phyloP scores from a whole-genome alignment of 2,797 vertebrate species.

The Merluccius polli region DNA sequence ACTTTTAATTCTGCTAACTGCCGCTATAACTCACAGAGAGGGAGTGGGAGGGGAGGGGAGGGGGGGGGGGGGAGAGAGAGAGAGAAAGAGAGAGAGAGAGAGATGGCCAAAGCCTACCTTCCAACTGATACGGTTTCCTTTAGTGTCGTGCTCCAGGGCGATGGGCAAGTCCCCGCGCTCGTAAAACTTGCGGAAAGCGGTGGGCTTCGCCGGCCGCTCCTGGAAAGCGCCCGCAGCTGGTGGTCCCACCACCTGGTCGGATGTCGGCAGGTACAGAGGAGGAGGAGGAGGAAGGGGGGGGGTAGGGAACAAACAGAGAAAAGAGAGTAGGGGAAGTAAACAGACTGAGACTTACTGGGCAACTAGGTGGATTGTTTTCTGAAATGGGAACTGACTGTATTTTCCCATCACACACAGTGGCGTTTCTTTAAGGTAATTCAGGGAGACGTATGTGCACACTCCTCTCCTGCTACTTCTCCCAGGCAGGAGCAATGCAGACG shows the following conservation, averaged over 20 bases:
- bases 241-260: constrained; percentile 81
- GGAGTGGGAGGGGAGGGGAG: too few relatives aligned
- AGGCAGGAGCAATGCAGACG: constrained; percentile 48
- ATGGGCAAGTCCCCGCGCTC: constrained; percentile 87
- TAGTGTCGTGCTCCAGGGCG: constrained; percentile 61
- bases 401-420: constrained; percentile 48
- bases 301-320: neutral
- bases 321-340: constrained; percentile 24
- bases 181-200: constrained; percentile 88
- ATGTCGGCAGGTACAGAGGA: neutral
- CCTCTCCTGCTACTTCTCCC: constrained; percentile 34
- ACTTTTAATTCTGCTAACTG: too few relatives aligned
- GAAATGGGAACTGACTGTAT: constrained; percentile 57
- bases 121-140: constrained; percentile 71
- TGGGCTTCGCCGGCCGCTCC: constrained; percentile 83
- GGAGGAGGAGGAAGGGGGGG: neutral
- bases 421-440: constrained; percentile 54
- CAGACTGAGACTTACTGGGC: constrained; percentile 23
- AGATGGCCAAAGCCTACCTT: constrained; percentile 61
- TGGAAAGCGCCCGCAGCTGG: constrained; percentile 82
- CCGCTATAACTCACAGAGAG: too few relatives aligned
- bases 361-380: constrained; percentile 43
- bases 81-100: too few relatives aligned
- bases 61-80: too few relatives aligned
- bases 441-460: constrained; percentile 50